Evolutionary conservation across 2,888 invertebrate species (phyloP), one percentile per base, ranked within the genome.

Genomic region (Pseudanteris insignis): DNA sequence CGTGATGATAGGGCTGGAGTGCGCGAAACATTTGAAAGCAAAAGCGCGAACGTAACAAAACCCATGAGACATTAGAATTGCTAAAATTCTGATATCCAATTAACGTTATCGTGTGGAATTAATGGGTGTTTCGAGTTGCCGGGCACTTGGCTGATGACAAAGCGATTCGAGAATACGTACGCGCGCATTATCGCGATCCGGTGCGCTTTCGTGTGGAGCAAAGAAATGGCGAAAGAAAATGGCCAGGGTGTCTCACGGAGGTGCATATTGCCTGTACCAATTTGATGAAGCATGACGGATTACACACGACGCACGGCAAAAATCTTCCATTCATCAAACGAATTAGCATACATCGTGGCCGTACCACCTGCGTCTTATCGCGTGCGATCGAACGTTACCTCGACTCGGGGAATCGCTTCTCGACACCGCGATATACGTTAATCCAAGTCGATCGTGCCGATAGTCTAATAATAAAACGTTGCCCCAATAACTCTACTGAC

Each of bases 201-300:
- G 29, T 32, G 37, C 38, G 48, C 54, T 53, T 51, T 51, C 51
- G 37, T 32, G 44, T 32, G 26, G 24, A 25, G 13, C 7, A 32
- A 18, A 46, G 18, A 12, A 29, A 37, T 10, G 34, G 18, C 5
- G 11, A 41, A 54, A 43, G 18, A 34, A 57, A 47, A 43, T 25
- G 46, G 36, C 18, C 25, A n/a, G 32, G 32, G n/a, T n/a, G 51
- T 51, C 46, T 41, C 55, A 34, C 24, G 48, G 14, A 37, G 47
- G 54, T 14, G 48, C 60, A 48, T 33, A 43, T 54, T 38, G 51
- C 54, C 50, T 38, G 61, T 61, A 41, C 50, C 43, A 50, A 46
- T 61, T 54, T 61, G 54, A 51, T 68, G 70, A 71, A 72, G 67
- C 74, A 73, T 72, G 74, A 74, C 73, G 71, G 72, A 74, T 73